phyloP scores from a whole-genome alignment of 2,113 vertebrate genomes.

The Cheirogaleus medius region DNA sequence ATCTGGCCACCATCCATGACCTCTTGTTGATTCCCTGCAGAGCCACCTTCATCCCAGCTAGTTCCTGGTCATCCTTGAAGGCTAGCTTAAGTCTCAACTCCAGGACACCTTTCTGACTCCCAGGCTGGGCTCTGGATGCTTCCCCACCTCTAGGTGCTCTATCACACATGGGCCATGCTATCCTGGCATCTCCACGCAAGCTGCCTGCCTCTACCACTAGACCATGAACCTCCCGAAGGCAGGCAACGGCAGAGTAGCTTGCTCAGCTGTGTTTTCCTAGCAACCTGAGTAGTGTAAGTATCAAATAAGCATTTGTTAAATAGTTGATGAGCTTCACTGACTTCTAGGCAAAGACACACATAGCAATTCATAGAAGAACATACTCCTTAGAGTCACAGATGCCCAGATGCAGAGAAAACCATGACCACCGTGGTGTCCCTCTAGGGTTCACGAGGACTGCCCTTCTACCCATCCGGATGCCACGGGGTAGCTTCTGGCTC shows the following conservation, averaged over 20 bases:
- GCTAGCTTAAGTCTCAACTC: background rate
- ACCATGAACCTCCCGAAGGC: background rate
- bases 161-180: accelerated
- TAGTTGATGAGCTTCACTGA: background rate
- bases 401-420: background rate
- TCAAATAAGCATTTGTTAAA: background rate
- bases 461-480: background rate
- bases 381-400: background rate
- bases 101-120: background rate
- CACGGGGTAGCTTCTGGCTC: background rate
- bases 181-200: background rate
- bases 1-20: no score
- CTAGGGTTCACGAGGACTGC: background rate
- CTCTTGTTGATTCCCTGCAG: background rate
- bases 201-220: background rate
- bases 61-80: background rate
- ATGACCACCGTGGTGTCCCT: background rate
- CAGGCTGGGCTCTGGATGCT: background rate
- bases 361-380: background rate
- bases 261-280: background rate
- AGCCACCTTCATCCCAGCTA: background rate
- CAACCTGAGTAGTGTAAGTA: no score
- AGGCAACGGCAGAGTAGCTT: background rate
- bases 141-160: background rate
- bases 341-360: background rate